Base-by-base conservation (phyloP, 1,140 invertebrate genomes). In the Thaumetopoea pityocampa region DNA sequence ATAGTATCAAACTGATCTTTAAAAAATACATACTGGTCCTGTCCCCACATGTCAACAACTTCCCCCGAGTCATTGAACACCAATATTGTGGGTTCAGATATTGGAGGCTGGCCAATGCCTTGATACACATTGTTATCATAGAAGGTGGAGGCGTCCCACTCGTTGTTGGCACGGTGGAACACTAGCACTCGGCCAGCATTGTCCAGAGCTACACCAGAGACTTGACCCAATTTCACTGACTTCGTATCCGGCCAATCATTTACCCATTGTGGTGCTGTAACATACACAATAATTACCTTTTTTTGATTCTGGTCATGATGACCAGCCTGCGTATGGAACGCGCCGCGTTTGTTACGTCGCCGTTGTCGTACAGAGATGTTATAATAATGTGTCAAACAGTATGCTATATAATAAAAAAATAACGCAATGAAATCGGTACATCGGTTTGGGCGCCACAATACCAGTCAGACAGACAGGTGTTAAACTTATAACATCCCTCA, bases 131-230 rank as follows among this genome's bases (percentile, higher is more conserved):
- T 89, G 2, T 79, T 58, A 1, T 53, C 46, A 36, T 89, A 80
- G 65, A 96, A 96, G 10, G 93, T 91, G 4, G 65, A 72, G 5
- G 47, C 63, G 51, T 85, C 85, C 96, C 96, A 98, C 1, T 89
- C 67, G 50, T 92, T 86, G 35, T 88, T 72, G 2, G 89, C 93
- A 59, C 96, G 88, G 76, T 98, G 96, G 65, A 98, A 97, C 9
- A 98, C 87, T 16, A 92, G 89, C 9, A 97, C 80, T 54, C 92
- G 90, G 6, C 93, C 94, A 33, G 86, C 54, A 1, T 82, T 85
- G 74, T 96, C 93, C 8, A 95, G 83, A 9, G 92, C 90, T 0
- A 98, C 89, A 18, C 93, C 94, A 4, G 92, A 91, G 10, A 96
- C 89, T 73, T 96, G 93, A 3, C 94, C 94, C 37, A 93, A 67